Evolutionary conservation across 2,888 invertebrate genomes (phyloP).

Genomic region (Trachelus iudaicus): DNA sequence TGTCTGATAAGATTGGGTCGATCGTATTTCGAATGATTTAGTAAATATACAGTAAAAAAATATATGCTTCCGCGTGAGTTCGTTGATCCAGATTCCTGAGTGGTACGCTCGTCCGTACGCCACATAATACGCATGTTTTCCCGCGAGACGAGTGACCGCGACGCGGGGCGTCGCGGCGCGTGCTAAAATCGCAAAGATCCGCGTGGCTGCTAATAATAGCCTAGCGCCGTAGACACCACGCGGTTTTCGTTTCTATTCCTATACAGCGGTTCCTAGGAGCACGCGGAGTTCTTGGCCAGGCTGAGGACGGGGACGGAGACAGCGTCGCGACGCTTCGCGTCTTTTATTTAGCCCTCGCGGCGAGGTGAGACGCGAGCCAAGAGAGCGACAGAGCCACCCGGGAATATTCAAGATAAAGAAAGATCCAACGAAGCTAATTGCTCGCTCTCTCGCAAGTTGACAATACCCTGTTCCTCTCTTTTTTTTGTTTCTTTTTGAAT

Average conservation of each 20-base stretch:
- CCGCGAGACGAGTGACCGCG: constrained; percentile 3
- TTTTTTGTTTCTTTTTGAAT: constrained; percentile 22
- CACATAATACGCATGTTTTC: constrained; percentile 11
- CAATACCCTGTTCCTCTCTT: constrained; percentile 25
- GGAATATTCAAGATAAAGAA: neutral
- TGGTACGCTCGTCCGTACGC: constrained; percentile 4
- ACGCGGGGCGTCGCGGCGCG: constrained; percentile 30
- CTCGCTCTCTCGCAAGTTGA: constrained; percentile 30
- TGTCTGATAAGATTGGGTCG: neutral
- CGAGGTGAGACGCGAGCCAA: neutral
- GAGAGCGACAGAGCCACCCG: neutral
- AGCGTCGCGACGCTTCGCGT: neutral
- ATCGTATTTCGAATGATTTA: neutral
- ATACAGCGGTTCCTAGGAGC: constrained; percentile 32
- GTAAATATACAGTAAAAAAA: neutral
- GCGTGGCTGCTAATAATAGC: constrained; percentile 62
- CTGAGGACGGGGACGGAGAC: constrained; percentile 7
- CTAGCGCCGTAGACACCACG: constrained; percentile 62
- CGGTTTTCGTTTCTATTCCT: constrained; percentile 58
- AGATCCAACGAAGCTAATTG: constrained; percentile 32
- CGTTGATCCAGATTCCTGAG: constrained; percentile 27
- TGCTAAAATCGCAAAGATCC: constrained; percentile 51
- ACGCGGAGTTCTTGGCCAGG: constrained; percentile 35
- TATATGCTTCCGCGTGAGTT: constrained; percentile 6
- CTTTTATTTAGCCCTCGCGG: neutral